These are phyloP conservation scores for Onychorhynchus coronatus DNA, from an alignment of 2,113 vertebrate genomes.

Conservation along the genomic window DNA sequence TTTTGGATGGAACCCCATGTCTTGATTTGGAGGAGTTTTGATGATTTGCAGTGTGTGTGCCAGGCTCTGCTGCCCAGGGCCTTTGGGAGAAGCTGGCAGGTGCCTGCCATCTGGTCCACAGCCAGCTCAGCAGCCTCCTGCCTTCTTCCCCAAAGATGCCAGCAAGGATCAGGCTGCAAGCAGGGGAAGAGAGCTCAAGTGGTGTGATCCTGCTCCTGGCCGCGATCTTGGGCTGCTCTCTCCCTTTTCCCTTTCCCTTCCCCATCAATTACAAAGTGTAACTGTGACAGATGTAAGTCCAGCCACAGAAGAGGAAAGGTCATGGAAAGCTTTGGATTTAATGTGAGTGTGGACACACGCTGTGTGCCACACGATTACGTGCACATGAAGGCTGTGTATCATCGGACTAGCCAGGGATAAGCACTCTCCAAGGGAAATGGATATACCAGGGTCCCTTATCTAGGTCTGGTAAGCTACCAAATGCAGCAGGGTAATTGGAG, in stretches of 20 bases:
- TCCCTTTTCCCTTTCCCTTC: background rate
- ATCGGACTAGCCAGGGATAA: background rate
- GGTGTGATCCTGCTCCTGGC: background rate
- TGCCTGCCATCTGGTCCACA: background rate
- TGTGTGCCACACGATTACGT: background rate
- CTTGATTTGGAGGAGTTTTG: background rate
- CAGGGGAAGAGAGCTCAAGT: accelerated
- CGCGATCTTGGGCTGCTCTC: accelerated
- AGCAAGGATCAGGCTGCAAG: accelerated
- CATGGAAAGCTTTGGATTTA: background rate
- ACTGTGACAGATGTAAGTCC: background rate
- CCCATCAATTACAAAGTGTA: background rate
- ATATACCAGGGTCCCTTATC: background rate
- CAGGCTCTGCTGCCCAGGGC: background rate
- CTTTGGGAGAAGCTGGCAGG: background rate
- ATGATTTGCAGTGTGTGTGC: accelerated
- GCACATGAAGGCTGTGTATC: background rate
- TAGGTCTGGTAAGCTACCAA: conserved; percentile 21
- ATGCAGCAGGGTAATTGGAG: background rate
- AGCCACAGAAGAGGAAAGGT: background rate
- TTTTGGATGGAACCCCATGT: accelerated
- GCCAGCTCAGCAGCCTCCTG: background rate
- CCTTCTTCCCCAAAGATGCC: background rate
- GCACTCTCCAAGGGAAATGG: conserved; percentile 10
- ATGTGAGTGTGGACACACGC: accelerated